A percentile compares a stretch with the other conserved stretches of the same genome.
Evolutionary conservation across 2,888 invertebrate species (phyloP).

Genomic region (Pharmacophagus antenor): DNA sequence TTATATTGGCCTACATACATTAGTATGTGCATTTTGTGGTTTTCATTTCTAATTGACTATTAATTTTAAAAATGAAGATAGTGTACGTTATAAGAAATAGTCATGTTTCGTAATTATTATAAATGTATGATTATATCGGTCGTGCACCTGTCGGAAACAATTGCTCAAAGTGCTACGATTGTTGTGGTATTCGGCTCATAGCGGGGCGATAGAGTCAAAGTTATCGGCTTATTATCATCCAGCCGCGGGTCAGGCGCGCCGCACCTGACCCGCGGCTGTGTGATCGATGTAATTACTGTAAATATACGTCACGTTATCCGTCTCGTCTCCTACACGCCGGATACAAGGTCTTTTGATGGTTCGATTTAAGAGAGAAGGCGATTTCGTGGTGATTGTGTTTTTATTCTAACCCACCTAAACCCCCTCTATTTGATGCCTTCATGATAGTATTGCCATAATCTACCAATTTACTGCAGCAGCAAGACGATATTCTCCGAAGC

Average conservation of each 20-base stretch:
- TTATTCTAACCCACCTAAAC: too few relatives aligned
- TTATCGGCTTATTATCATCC: constrained; percentile 34
- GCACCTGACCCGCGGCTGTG: constrained; percentile 50
- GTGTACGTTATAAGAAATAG: too few relatives aligned
- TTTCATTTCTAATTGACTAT: too few relatives aligned
- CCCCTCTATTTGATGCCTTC: too few relatives aligned
- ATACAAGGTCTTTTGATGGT: constrained; percentile 34
- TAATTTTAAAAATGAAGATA: too few relatives aligned
- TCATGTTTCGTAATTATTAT: too few relatives aligned
- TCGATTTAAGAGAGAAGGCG: constrained; percentile 24
- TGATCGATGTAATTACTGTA: constrained; percentile 62
- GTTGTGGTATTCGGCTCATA: constrained; percentile 35
- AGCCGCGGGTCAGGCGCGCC: constrained; percentile 29
- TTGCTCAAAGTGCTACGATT: constrained; percentile 12
- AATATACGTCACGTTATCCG: constrained; percentile 51
- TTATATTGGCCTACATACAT: too few relatives aligned
- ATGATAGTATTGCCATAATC: not conserved
- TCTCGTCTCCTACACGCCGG: constrained; percentile 45
- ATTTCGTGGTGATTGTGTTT: not conserved
- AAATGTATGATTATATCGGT: constrained; percentile 1
- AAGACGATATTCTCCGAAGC: too few relatives aligned
- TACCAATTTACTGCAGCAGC: not conserved
- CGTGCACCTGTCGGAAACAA: constrained; percentile 24
- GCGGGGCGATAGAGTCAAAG: constrained; percentile 33
- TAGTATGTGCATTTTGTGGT: too few relatives aligned